Percentiles rank a stretch among this genome's conserved stretches.
Evolutionary conservation across 1,140 invertebrate genomes (phyloP).

Genomic region (Drosophila pseudoobscura): DNA sequence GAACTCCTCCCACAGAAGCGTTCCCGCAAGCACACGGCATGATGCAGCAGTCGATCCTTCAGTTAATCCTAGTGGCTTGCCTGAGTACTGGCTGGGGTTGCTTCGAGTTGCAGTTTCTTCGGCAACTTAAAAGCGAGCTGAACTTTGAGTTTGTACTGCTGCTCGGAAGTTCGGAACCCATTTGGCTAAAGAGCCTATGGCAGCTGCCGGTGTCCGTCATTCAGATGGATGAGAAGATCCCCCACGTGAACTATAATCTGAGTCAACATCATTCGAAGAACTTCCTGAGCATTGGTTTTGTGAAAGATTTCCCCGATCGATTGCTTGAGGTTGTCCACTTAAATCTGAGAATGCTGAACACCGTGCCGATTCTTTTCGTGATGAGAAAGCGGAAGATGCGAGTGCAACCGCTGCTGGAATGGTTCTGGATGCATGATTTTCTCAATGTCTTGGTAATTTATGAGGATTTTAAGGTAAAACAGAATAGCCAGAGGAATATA

Average conservation of each 20-base stretch:
- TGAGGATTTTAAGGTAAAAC: slow-evolving; percentile 53
- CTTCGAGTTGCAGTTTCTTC: slow-evolving; percentile 5
- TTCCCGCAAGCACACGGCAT: slow-evolving; percentile 18
- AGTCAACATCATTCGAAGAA: slow-evolving; percentile 18
- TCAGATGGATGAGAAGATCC: slow-evolving; percentile 14
- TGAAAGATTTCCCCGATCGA: slow-evolving; percentile 10
- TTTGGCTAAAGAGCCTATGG: slow-evolving; percentile 14
- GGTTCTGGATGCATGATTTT: slow-evolving; percentile 56
- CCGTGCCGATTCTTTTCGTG: slow-evolving; percentile 41
- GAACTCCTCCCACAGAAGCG: too few relatives aligned
- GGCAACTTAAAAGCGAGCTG: slow-evolving; percentile 23
- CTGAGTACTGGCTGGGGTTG: neutral
- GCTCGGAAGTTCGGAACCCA: neutral
- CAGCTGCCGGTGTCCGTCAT: slow-evolving; percentile 44
- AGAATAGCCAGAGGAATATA: neutral
- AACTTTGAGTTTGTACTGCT: slow-evolving; percentile 41
- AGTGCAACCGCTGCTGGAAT: slow-evolving; percentile 30
- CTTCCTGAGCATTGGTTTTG: slow-evolving; percentile 38
- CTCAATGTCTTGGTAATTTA: slow-evolving; percentile 58
- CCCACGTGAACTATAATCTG: neutral
- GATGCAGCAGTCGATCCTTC: slow-evolving; percentile 11
- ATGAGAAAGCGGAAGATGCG: neutral
- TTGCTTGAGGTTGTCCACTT: slow-evolving; percentile 26
- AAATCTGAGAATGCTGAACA: slow-evolving; percentile 38
- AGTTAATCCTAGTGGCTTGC: slow-evolving; percentile 2